These are phyloP conservation scores for Trichonephila clavipes DNA, from an alignment of 1,140 invertebrate genomes.

Conservation along the genomic window DNA sequence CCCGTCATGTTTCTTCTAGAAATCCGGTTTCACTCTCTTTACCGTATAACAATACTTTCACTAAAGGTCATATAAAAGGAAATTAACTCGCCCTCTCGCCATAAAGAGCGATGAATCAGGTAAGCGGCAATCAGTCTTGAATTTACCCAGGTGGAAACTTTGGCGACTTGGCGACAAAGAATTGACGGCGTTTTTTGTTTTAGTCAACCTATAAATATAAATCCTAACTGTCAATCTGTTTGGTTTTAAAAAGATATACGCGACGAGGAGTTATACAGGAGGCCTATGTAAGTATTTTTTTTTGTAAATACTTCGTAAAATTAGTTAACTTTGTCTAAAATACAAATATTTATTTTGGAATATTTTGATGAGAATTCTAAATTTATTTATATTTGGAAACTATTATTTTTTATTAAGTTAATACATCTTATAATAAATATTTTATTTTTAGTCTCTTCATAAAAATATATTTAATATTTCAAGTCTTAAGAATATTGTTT, in stretches of 20 bases:
- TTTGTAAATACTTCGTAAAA: no score
- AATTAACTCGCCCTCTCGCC: neutral
- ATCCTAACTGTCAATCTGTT: neutral
- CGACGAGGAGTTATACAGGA: no score
- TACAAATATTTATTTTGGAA: no score
- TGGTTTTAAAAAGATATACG: neutral
- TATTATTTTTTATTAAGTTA: no score
- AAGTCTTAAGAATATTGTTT: no score
- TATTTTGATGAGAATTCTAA: no score
- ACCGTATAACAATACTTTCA: neutral
- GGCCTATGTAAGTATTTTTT: neutral
- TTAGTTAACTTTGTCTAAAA: no score
- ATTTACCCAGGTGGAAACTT: neutral
- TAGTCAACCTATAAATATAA: conserved; percentile 7
- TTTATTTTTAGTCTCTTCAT: no score
- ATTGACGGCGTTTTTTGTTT: neutral
- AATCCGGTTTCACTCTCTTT: neutral
- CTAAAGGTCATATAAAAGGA: neutral
- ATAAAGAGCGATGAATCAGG: neutral
- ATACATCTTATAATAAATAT: no score
- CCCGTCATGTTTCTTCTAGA: neutral
- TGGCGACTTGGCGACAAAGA: neutral
- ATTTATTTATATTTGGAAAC: no score
- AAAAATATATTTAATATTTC: no score
- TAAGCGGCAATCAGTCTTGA: neutral